These are phyloP conservation scores for Zosterops pallidus DNA, from an alignment of 2,113 vertebrate genomes.

Conservation along the genomic window DNA sequence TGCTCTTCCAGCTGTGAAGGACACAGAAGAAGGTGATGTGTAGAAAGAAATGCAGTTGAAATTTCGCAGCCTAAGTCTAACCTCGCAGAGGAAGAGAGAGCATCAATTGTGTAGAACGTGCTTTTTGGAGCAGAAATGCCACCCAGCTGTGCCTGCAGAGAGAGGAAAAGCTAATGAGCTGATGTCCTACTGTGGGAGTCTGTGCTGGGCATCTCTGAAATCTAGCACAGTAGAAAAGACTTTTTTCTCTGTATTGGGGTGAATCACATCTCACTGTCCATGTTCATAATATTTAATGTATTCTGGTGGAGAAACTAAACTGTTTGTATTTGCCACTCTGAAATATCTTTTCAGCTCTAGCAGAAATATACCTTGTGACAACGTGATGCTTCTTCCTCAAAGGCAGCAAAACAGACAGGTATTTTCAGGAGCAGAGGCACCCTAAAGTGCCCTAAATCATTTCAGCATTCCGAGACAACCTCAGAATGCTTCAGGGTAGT, in stretches of 20 bases:
- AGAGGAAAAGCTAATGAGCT: slow-evolving; percentile 15
- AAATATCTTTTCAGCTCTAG: not conserved
- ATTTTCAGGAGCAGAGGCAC: not conserved
- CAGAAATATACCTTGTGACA: not conserved
- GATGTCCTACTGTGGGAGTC: not conserved
- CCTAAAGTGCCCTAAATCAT: not conserved
- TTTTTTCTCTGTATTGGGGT: not conserved
- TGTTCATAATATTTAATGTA: not conserved
- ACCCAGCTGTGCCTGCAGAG: not conserved
- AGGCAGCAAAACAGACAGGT: not conserved
- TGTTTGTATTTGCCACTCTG: not conserved
- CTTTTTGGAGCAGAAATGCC: not conserved
- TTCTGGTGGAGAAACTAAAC: not conserved
- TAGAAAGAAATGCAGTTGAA: not conserved
- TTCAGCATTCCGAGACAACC: not conserved
- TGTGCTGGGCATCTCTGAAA: not conserved
- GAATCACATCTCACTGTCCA: not conserved
- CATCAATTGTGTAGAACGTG: not conserved
- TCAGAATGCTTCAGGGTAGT: not conserved
- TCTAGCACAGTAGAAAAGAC: not conserved
- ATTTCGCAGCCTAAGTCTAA: not conserved
- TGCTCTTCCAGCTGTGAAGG: not conserved
- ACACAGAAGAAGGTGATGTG: not conserved
- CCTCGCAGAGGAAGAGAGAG: not conserved
- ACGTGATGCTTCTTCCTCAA: not conserved